Evolutionary conservation across 2,888 invertebrate species (phyloP).

Genomic region (Bugula neritina): DNA sequence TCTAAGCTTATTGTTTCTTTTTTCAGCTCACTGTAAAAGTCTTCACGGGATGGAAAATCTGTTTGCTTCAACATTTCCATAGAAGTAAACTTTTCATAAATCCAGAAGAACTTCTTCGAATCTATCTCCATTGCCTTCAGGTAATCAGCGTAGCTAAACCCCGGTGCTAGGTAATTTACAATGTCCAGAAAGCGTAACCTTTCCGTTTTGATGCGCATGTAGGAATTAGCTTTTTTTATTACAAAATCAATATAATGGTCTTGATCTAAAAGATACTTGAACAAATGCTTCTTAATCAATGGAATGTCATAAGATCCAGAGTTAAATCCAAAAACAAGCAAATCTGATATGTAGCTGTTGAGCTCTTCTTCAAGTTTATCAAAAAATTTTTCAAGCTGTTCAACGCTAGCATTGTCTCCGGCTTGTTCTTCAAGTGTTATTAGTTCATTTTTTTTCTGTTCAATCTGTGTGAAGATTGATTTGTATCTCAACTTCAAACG

Average conservation of each 20-base stretch:
- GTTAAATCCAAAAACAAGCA: constrained; percentile 9
- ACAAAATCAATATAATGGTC: background rate
- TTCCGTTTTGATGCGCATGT: constrained; percentile 14
- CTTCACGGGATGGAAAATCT: background rate
- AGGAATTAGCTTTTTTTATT: background rate
- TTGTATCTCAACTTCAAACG: background rate
- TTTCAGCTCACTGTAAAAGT: constrained; percentile 16
- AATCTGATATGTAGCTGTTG: background rate
- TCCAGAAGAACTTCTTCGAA: background rate
- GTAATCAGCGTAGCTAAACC: background rate
- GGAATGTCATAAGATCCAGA: constrained; percentile 11
- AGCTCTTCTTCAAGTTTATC: constrained; percentile 1
- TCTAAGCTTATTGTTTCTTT: background rate
- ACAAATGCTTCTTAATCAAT: background rate
- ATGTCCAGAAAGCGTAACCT: background rate
- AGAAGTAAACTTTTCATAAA: constrained; percentile 17
- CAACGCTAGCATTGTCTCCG: background rate
- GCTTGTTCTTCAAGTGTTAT: background rate
- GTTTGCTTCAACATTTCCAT: constrained; percentile 4
- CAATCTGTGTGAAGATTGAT: background rate
- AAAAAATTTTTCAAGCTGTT: background rate
- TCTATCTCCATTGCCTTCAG: constrained; percentile 2
- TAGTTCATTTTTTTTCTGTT: background rate
- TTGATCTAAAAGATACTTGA: background rate
- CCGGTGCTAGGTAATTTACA: background rate